Percentiles rank a stretch among this genome's conserved stretches.
Conservation (phyloP, 2,888 invertebrate species). For the Noctua janthina region DNA sequence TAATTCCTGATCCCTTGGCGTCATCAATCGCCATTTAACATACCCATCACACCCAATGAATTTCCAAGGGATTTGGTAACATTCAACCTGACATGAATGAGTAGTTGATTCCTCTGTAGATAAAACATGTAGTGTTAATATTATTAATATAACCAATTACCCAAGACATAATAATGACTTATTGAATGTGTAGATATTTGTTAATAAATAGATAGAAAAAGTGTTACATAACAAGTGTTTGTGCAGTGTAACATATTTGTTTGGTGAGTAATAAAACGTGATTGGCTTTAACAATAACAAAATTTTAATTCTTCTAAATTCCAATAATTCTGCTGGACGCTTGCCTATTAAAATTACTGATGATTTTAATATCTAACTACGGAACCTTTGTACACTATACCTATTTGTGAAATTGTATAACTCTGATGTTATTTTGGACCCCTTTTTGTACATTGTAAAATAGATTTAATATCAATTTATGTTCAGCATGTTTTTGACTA, state of each 20-base stretch:
- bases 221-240: slow-evolving; percentile 57
- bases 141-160: slow-evolving; percentile 28
- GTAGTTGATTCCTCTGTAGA: slow-evolving; percentile 27
- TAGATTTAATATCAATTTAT: slow-evolving; percentile 2
- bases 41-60: slow-evolving; percentile 12
- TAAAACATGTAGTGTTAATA: slow-evolving; percentile 38
- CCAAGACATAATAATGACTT: background rate
- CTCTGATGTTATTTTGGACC: background rate
- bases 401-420: slow-evolving; percentile 22
- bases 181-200: slow-evolving; percentile 44
- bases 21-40: slow-evolving; percentile 41
- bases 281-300: slow-evolving; percentile 61
- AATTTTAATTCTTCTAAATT: slow-evolving; percentile 58
- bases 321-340: slow-evolving; percentile 60
- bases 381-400: slow-evolving; percentile 35
- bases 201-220: slow-evolving; percentile 10
- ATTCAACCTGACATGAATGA: slow-evolving; percentile 34
- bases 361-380: slow-evolving; percentile 57
- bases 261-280: slow-evolving; percentile 67
- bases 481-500: slow-evolving; percentile 50
- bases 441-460: slow-evolving; percentile 26
- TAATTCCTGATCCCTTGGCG: slow-evolving; percentile 36
- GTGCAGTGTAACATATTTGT: slow-evolving; percentile 63
- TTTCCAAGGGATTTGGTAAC: slow-evolving; percentile 47
- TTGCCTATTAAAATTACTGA: slow-evolving; percentile 68